Evolutionary conservation across 2,888 invertebrate species (phyloP).

Genomic region (Oxycera nigricornis): DNA sequence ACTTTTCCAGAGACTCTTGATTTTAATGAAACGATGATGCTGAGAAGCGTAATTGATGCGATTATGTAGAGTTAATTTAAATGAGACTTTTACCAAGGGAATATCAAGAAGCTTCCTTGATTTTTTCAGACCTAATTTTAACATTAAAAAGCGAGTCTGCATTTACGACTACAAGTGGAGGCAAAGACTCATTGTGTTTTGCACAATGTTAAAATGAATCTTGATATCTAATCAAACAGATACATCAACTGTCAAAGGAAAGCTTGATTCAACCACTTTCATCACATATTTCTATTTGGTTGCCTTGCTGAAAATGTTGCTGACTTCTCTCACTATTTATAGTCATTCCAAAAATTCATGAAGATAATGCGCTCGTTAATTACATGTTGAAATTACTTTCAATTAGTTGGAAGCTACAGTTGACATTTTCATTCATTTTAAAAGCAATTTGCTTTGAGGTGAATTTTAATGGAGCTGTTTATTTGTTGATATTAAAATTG

Average conservation of each 20-base stretch:
- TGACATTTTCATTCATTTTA: conserved; percentile 26
- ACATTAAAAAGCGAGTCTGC: no score
- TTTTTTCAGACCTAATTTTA: not conserved
- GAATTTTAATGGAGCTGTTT: not conserved
- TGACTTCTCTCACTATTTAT: no score
- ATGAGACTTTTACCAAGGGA: not conserved
- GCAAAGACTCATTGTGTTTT: no score
- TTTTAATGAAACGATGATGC: not conserved
- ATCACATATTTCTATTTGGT: no score
- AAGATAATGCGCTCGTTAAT: conserved; percentile 29
- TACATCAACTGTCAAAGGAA: no score
- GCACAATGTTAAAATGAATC: no score
- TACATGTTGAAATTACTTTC: conserved; percentile 38
- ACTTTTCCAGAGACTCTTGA: conserved; percentile 2
- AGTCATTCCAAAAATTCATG: not conserved
- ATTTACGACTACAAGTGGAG: no score
- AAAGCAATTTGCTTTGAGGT: conserved; percentile 19
- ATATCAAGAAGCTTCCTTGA: not conserved
- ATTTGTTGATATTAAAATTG: conserved; percentile 12
- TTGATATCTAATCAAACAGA: no score
- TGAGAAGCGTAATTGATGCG: conserved; percentile 4
- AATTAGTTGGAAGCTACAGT: conserved; percentile 20
- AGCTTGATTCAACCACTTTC: no score
- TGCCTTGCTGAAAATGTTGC: no score
- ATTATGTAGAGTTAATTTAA: conserved; percentile 28